These are phyloP conservation scores for Drosophila subpulchrella DNA, from an alignment of 1,140 invertebrate genomes.

Conservation along the genomic window DNA sequence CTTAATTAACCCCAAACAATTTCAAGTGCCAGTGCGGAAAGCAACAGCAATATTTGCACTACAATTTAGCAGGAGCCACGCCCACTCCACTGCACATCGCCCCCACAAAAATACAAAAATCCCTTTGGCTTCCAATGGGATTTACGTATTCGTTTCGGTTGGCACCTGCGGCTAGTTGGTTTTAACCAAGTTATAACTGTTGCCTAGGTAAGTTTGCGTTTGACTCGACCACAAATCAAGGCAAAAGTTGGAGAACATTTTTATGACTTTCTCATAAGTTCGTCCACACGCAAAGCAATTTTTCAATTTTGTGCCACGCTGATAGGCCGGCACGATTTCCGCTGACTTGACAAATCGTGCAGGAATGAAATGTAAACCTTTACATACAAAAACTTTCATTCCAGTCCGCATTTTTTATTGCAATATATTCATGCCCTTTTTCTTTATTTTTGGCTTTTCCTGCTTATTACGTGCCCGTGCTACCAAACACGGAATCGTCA, in stretches of 20 bases:
- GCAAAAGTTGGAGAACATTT: conserved; percentile 50
- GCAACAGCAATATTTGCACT: conserved; percentile 47
- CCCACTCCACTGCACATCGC: not conserved
- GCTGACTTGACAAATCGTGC: conserved; percentile 84
- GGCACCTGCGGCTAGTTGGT: conserved; percentile 51
- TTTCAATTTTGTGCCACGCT: conserved; percentile 80
- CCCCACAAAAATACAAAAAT: conserved; percentile 19
- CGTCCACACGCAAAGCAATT: conserved; percentile 74
- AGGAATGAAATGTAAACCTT: conserved; percentile 80
- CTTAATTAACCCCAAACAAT: conserved; percentile 52
- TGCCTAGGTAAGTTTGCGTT: conserved; percentile 67
- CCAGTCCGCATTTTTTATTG: not conserved
- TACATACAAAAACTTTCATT: conserved; percentile 55
- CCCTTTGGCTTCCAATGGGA: conserved; percentile 32
- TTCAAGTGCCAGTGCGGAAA: conserved; percentile 49
- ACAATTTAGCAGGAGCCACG: conserved; percentile 28
- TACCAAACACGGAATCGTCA: conserved; percentile 54
- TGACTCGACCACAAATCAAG: conserved; percentile 70
- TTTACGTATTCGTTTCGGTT: conserved; percentile 29
- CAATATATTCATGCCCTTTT: conserved; percentile 16
- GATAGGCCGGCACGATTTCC: conserved; percentile 82
- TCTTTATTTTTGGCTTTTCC: not conserved
- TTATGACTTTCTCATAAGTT: conserved; percentile 78
- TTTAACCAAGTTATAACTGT: conserved; percentile 23
- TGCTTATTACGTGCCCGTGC: conserved; percentile 65